A percentile compares a stretch with the other conserved stretches of the same genome.
Evolutionary conservation across 2,888 invertebrate species (phyloP).

Genomic region (Cylloceria caligata): DNA sequence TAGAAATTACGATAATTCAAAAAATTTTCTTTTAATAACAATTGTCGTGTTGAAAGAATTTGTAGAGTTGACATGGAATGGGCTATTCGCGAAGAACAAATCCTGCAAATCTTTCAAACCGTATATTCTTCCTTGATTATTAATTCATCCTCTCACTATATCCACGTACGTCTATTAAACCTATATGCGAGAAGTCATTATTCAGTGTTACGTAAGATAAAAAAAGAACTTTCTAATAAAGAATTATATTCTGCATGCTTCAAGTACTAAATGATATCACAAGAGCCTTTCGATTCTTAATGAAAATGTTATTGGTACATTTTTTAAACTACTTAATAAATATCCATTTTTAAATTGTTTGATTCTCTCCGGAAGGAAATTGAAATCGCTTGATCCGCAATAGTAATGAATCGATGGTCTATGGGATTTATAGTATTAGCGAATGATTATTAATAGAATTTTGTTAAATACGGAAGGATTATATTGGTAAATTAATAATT

Average conservation of each 20-base stretch:
- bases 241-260: slow-evolving; percentile 13
- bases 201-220: slow-evolving; percentile 46
- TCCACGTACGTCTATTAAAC: not conserved
- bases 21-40: not conserved
- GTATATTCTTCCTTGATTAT: slow-evolving; percentile 52
- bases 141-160: slow-evolving; percentile 46
- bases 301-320: no score
- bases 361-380: no score
- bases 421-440: no score
- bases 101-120: slow-evolving; percentile 35
- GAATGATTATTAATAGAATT: no score
- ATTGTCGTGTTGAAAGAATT: not conserved
- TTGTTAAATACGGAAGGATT: no score
- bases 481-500: no score
- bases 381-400: no score
- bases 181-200: slow-evolving; percentile 32
- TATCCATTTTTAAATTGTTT: no score
- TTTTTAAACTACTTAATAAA: no score
- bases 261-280: not conserved
- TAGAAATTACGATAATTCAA: not conserved
- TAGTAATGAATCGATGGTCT: no score
- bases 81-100: slow-evolving; percentile 18
- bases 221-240: slow-evolving; percentile 56
- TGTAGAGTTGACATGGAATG: not conserved
- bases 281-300: no score